Evolutionary conservation across 1,140 invertebrate species (phyloP).

Genomic region (Ruditapes philippinarum): DNA sequence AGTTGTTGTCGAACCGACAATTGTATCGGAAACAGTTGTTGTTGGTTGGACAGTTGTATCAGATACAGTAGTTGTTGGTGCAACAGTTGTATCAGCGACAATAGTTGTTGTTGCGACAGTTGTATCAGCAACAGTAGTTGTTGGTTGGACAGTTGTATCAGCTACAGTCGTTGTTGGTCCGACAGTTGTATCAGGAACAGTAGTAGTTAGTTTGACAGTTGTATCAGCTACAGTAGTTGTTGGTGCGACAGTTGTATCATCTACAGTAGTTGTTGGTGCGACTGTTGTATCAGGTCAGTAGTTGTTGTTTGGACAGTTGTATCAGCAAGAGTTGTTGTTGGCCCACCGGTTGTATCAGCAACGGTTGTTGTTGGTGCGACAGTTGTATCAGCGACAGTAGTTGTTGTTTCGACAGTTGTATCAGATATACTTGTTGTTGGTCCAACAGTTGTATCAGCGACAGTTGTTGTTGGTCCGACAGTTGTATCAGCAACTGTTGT

Average conservation of each 20-base stretch:
- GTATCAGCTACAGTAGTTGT: not conserved
- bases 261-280: not conserved
- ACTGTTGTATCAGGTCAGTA: not conserved
- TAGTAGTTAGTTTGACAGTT: not conserved
- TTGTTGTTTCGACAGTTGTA: not conserved
- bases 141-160: not conserved
- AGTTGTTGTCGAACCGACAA: conserved; percentile 17
- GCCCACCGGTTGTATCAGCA: not conserved
- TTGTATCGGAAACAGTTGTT: conserved; percentile 19
- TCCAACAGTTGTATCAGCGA: conserved; percentile 3
- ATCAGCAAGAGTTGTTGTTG: conserved; percentile 1
- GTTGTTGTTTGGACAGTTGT: not conserved
- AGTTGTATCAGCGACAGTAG: not conserved
- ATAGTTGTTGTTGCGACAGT: not conserved
- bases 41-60: not conserved
- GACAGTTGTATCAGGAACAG: not conserved
- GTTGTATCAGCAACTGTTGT: not conserved
- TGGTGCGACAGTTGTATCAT: not conserved
- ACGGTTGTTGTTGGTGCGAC: not conserved
- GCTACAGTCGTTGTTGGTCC: not conserved
- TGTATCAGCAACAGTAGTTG: conserved; percentile 12
- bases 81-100: conserved; percentile 21
- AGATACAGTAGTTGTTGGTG: conserved; percentile 13
- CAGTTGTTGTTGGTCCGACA: conserved; percentile 6
- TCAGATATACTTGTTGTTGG: conserved; percentile 14